Conservation (phyloP, 2,113 vertebrate genomes). For the Rhinoderma darwinii region DNA sequence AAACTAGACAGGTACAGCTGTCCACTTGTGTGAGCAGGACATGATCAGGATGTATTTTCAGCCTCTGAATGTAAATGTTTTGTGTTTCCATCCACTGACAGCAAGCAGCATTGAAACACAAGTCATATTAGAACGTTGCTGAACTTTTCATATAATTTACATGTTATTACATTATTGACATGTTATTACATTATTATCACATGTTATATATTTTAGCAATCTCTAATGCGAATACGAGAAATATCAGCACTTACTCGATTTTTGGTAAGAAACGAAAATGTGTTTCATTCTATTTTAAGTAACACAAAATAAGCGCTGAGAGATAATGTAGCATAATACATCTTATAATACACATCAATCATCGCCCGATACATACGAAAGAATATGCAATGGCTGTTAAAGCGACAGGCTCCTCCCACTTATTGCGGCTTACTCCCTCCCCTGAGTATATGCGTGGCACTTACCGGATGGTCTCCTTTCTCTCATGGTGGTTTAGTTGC, state of each 20-base stretch:
- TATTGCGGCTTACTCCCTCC: too few species aligned
- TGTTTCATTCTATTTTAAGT: neutral
- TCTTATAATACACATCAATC: too few species aligned
- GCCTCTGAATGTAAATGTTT: neutral
- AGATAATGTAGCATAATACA: too few species aligned
- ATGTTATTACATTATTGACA: neutral
- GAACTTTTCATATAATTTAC: neutral
- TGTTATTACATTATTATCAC: neutral
- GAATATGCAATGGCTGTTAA: too few species aligned
- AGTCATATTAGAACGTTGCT: neutral
- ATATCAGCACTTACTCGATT: neutral
- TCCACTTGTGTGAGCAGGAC: too few species aligned
- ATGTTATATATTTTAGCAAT: neutral
- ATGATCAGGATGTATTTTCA: neutral
- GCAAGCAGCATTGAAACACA: neutral
- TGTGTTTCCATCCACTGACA: neutral
- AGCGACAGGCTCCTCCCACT: neutral
- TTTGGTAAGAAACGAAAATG: neutral
- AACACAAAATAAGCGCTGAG: too few species aligned
- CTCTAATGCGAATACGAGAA: neutral
- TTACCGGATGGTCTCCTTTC: too few species aligned
- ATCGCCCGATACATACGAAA: too few species aligned
- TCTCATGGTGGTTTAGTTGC: too few species aligned
- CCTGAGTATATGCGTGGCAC: too few species aligned
- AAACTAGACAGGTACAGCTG: too few species aligned